These are phyloP conservation scores for Helarctos malayanus DNA, from an alignment of 2,797 vertebrate genomes.

Conservation along the genomic window DNA sequence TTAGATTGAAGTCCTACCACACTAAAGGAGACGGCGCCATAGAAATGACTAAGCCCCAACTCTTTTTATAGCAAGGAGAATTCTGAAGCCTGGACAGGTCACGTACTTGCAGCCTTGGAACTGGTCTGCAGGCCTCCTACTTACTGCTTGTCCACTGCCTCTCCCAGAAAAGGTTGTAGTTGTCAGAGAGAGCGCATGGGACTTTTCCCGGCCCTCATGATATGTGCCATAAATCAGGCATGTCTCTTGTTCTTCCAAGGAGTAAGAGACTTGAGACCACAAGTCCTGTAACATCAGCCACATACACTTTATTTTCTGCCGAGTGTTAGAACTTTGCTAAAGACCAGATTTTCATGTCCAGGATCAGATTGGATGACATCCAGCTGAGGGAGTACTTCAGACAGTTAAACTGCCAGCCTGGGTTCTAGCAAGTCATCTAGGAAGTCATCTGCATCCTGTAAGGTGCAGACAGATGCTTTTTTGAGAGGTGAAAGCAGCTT, in stretches of 20 bases:
- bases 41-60: slow-evolving; percentile 14
- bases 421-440: neutral
- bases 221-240: neutral
- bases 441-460: neutral
- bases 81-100: neutral
- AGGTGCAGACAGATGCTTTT: neutral
- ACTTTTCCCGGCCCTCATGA: neutral
- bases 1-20: neutral
- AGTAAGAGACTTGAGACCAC: neutral
- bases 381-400: neutral
- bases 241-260: slow-evolving; percentile 9
- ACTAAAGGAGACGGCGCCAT: neutral
- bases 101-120: neutral
- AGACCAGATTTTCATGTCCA: neutral
- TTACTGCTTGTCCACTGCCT: neutral
- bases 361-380: neutral
- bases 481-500: slow-evolving; percentile 1
- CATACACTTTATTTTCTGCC: slow-evolving; percentile 2
- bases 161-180: neutral
- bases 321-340: neutral
- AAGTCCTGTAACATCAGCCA: slow-evolving; percentile 5
- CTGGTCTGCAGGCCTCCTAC: neutral
- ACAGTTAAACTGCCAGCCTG: neutral
- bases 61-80: neutral
- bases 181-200: neutral